phyloP scores from a whole-genome alignment of 1,140 invertebrate genomes.

The Leptonema lineaticorne region DNA sequence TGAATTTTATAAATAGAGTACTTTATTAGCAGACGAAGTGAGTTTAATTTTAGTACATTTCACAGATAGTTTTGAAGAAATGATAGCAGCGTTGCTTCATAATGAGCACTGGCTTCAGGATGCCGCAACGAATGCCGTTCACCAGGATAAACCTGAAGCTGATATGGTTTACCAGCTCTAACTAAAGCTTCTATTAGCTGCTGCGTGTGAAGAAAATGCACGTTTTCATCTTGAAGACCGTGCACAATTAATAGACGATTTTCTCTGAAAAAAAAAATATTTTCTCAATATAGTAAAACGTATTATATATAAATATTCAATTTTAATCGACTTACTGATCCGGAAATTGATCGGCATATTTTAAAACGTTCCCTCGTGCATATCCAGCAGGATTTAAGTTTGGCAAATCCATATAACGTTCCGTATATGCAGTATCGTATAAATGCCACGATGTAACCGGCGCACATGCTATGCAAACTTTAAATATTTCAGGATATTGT shows the following conservation, averaged over 20 bases:
- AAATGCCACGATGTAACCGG: conserved; percentile 96
- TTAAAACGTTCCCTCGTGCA: conserved; percentile 48
- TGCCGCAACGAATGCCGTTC: conserved; percentile 92
- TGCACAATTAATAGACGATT: conserved; percentile 96
- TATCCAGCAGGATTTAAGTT: conserved; percentile 47
- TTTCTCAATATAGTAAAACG: conserved; percentile 15
- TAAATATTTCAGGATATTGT: conserved; percentile 81
- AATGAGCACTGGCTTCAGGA: conserved; percentile 93
- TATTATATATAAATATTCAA: neutral
- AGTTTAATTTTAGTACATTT: conserved; percentile 41
- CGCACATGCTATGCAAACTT: conserved; percentile 91
- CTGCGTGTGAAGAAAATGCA: conserved; percentile 97
- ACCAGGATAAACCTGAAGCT: conserved; percentile 79
- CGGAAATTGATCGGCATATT: conserved; percentile 80
- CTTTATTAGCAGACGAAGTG: no score
- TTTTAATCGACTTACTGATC: conserved; percentile 70
- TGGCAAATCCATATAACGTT: conserved; percentile 95
- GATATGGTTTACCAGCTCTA: conserved; percentile 80
- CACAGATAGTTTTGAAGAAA: conserved; percentile 90
- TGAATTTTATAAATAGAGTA: no score
- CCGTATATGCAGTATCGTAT: conserved; percentile 94
- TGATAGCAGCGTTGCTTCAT: conserved; percentile 88
- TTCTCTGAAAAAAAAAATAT: conserved; percentile 63
- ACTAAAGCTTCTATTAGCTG: conserved; percentile 87
- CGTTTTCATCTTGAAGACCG: conserved; percentile 98